Evolutionary conservation across 2,888 invertebrate genomes (phyloP).

Genomic region (Orchestes rusci): DNA sequence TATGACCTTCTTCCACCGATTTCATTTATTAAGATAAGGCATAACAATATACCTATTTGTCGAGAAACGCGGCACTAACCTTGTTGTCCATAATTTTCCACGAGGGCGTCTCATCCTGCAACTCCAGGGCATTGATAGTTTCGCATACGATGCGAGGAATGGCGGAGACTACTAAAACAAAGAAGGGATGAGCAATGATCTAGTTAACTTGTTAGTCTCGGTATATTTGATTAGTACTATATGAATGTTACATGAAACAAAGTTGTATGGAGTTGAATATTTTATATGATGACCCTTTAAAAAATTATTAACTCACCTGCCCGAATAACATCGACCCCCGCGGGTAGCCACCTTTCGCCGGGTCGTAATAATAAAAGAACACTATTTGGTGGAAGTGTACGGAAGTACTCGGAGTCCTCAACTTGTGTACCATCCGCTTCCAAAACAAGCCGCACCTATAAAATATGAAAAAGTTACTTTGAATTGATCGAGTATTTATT

Average conservation of each 20-base stretch:
- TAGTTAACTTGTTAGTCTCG: neutral
- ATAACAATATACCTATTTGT: no score
- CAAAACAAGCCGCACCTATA: conserved; percentile 55
- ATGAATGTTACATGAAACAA: neutral
- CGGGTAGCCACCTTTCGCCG: conserved; percentile 90
- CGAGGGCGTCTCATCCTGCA: conserved; percentile 94
- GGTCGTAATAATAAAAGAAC: conserved; percentile 80
- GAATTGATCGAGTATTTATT: no score
- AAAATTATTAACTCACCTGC: conserved; percentile 61
- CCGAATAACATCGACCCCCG: conserved; percentile 89
- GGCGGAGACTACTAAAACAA: conserved; percentile 69
- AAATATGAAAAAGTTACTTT: no score
- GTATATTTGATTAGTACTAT: neutral
- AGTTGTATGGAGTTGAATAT: neutral
- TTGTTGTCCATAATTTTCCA: conserved; percentile 99
- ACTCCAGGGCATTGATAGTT: conserved; percentile 89
- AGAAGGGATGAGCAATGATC: conserved; percentile 15
- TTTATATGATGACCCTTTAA: neutral
- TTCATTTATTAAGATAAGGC: no score
- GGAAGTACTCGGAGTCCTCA: conserved; percentile 94
- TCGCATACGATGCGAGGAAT: conserved; percentile 97
- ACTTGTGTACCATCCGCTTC: conserved; percentile 44
- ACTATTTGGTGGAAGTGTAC: conserved; percentile 86
- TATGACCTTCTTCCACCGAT: no score
- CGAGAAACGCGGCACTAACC: no score